phyloP scores from a whole-genome alignment of 2,888 invertebrate species.

The Amblyteles armatorius region DNA sequence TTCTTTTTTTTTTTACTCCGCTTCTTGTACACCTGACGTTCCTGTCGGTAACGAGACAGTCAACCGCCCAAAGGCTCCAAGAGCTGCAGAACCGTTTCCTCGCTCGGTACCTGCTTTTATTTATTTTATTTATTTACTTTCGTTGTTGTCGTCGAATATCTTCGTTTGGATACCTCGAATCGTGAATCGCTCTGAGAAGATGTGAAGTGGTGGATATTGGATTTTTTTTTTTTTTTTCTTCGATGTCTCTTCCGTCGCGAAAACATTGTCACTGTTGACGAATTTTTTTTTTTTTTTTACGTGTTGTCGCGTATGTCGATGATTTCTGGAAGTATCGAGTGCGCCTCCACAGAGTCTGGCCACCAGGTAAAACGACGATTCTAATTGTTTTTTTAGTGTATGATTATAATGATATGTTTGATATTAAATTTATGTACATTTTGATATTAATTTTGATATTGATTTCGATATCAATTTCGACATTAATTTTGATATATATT shows the following conservation, averaged over 20 bases:
- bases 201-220: neutral
- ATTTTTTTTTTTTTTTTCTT: no score
- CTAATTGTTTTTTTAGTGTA: neutral
- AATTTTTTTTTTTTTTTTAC: neutral
- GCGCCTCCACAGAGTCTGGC: constrained; percentile 8
- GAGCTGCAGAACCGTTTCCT: neutral
- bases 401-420: neutral
- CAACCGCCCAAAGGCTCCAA: constrained; percentile 22
- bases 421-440: no score
- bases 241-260: no score
- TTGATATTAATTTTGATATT: no score
- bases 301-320: neutral
- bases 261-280: neutral
- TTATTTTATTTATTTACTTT: neutral
- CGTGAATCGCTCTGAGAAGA: neutral
- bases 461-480: no score
- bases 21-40: constrained; percentile 68
- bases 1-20: neutral
- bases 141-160: neutral
- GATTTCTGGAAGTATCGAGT: constrained; percentile 2
- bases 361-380: constrained; percentile 10
- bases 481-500: no score
- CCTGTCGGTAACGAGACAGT: constrained; percentile 73
- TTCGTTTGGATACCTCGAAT: neutral
- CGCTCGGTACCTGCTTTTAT: neutral